Evolutionary conservation across 2,888 invertebrate species (phyloP), one percentile per base, ranked within the genome.

Genomic region (Leptopterna dolabrata): DNA sequence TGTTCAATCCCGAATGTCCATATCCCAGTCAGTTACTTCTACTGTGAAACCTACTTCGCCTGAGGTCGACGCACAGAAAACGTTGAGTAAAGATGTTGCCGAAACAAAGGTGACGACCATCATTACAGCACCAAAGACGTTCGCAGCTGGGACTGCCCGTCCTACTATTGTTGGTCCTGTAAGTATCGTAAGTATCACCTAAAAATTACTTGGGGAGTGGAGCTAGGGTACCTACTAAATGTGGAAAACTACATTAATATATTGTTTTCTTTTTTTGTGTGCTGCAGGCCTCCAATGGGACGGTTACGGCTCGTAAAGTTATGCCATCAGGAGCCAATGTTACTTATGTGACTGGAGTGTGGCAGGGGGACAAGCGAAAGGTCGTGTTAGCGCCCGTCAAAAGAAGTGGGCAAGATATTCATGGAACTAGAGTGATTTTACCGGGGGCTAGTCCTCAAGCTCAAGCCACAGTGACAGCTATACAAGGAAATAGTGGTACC

Each of bases 1-100:
- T 36, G 73, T 76, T 30, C 73, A 76, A 76, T 76, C 73, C 41
- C 36, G n/a, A 36, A 76, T 76, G 30, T 36, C 73, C 30, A 36
- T 6, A 36, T 14, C 30, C 16, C 19, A 27, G 0, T 41, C 73
- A 16, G 73, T 76, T 19, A 76, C 73, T 29, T 76, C 73, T 0
- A 41, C 73, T 19, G 36, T 16, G 19, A 76, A 76, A 41, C 19
- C 30, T n/a, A n/a, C 11, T 13, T 19, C 13, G 7, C 41, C 36
- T 13, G 73, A 41, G 36, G 19, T 16, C 55, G 41, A 76, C 3
- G 73, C 16, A 2, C 41, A 13, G 19, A 76, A 41, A 76, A 24
- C 63, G 3, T 19, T 11, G 9, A 2, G 2, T 11, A 63, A 30
- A 41, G 73, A 76, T 0, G 16, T n/a, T 7, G 4, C 73, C 7